These are phyloP conservation scores for Thymallus thymallus DNA, from an alignment of 2,113 vertebrate genomes.

Conservation along the genomic window DNA sequence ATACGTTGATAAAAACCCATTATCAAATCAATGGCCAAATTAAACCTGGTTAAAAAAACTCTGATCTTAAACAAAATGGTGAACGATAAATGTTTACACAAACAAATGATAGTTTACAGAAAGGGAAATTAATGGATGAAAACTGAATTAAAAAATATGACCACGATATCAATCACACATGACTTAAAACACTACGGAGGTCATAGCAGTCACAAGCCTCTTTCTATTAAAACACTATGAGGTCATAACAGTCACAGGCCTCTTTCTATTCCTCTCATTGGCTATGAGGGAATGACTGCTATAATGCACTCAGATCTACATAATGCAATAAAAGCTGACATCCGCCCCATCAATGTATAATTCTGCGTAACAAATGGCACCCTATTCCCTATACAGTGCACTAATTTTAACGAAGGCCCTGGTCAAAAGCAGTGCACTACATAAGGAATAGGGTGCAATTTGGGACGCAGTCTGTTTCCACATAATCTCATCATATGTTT, in stretches of 20 bases:
- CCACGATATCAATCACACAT: background rate
- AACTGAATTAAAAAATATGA: background rate
- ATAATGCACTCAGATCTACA: slow-evolving; percentile 2
- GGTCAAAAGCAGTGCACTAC: no score
- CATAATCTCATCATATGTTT: slow-evolving; percentile 45
- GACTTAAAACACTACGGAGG: no score
- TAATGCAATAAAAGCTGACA: slow-evolving; percentile 44
- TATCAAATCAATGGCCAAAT: slow-evolving; percentile 25
- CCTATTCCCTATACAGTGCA: no score
- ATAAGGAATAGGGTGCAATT: background rate
- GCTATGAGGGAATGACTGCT: slow-evolving; percentile 19
- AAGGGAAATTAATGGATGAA: background rate
- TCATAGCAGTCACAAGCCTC: background rate
- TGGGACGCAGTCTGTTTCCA: slow-evolving; percentile 1
- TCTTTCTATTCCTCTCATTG: no score
- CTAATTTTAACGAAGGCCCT: no score
- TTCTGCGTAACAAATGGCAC: no score
- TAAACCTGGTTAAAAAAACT: slow-evolving; percentile 7
- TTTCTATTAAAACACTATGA: no score
- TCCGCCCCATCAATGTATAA: background rate
- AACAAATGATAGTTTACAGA: background rate
- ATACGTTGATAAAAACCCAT: background rate
- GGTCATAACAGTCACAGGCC: background rate
- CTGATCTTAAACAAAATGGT: background rate
- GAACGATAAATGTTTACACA: background rate